phyloP scores from a whole-genome alignment of 2,113 vertebrate species.

The Neolamprologus brichardi region DNA sequence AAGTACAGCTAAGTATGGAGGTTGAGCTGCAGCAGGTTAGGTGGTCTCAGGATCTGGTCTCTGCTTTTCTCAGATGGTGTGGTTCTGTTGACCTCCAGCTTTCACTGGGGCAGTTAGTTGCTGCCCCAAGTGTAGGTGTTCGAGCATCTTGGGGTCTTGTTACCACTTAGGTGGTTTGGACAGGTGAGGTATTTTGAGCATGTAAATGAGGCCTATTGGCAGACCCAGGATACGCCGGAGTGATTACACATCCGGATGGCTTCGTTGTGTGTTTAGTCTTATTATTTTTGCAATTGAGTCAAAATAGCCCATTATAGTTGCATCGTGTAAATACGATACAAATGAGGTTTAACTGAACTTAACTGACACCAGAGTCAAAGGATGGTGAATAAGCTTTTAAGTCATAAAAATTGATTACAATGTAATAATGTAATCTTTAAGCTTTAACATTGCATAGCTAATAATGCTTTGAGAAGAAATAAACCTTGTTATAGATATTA shows the following conservation, averaged over 20 bases:
- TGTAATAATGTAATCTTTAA: not conserved
- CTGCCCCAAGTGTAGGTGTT: not conserved
- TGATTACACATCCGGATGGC: not conserved
- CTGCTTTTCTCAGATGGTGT: not conserved
- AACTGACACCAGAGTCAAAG: not conserved
- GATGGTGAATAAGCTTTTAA: not conserved
- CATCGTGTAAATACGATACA: not conserved
- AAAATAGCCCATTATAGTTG: not conserved
- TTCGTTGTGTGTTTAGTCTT: not conserved
- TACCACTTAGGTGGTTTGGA: not conserved
- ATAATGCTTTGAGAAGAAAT: not conserved
- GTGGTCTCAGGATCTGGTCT: not conserved
- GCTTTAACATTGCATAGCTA: not conserved
- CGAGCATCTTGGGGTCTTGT: not conserved
- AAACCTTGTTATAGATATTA: not conserved
- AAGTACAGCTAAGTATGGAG: not conserved
- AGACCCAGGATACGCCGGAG: not conserved
- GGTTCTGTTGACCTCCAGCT: not conserved
- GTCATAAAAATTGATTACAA: not conserved
- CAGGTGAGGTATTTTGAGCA: not conserved
- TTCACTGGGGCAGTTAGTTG: not conserved
- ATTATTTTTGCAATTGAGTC: not conserved
- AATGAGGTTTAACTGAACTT: not conserved
- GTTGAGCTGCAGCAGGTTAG: not conserved
- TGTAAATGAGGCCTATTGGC: not conserved